Base-by-base conservation (phyloP, 2,888 invertebrate genomes). In the Chesias legatella region DNA sequence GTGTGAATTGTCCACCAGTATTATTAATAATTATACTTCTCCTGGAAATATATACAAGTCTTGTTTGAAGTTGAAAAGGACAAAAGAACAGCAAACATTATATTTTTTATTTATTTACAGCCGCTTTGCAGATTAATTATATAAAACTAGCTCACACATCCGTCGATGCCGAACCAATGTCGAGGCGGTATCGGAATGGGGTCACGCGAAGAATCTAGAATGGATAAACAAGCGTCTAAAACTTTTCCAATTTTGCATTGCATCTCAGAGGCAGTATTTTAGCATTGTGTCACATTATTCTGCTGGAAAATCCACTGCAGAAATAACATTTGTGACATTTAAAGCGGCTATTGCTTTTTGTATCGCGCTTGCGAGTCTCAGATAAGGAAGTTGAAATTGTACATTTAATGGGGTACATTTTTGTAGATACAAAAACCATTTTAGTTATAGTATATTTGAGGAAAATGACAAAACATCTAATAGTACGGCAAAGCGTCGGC, bases 201-300 rank as follows among this genome's bases (percentile, higher is more conserved):
- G 52, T 55, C 52, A 50, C 39, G 56, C 51, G 60, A 53, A 56
- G 54, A 56, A 54, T 50, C 53, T 31, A 48, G 48, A 50, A 47
- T 44, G 48, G 39, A 38, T 45, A 49, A 51, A 48, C 48, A 38
- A 48, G 34, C 38, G 9, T 34, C 50, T 46, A 49, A 59, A 72
- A 72, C 61, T 72, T 72, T 73, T 73, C 64, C 70, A 73, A 73
- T 73, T 70, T 67, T 50, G 56, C 53, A 58, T 63, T 68, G 65
- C 62, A 67, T 67, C 65, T 63, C 63, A 46, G 42, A 43, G 57
- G 55, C 53, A 56, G 55, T 58, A 58, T 56, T 66, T 63, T 61
- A 63, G 48, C 58, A 60, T 63, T 60, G 58, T 57, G 58, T 59
- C 58, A 55, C 52, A 53, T 58, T 60, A 61, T 53, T 56, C 50